phyloP scores from a whole-genome alignment of 2,113 vertebrate genomes.

The Sorex araneus region DNA sequence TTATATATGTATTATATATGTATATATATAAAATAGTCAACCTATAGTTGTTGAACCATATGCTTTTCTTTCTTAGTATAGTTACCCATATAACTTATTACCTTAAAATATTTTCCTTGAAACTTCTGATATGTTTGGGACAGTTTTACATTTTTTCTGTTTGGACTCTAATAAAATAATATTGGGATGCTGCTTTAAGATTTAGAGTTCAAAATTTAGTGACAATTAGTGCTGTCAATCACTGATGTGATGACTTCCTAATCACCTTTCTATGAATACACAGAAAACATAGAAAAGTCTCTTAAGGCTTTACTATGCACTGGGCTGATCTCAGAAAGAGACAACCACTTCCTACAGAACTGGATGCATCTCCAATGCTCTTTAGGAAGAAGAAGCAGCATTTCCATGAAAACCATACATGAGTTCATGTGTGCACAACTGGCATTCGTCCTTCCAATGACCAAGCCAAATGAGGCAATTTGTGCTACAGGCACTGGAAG shows the following conservation, averaged over 20 bases:
- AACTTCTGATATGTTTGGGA: conserved; percentile 46
- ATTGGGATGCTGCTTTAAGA: conserved; percentile 30
- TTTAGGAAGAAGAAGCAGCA: conserved; percentile 25
- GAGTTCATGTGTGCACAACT: conserved; percentile 29
- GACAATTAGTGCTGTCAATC: neutral
- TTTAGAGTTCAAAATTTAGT: conserved; percentile 18
- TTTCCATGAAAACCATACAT: conserved; percentile 72
- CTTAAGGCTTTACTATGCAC: conserved; percentile 34
- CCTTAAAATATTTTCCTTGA: conserved; percentile 61
- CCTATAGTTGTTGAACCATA: neutral
- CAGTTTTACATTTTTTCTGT: conserved; percentile 62
- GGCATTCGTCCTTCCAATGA: conserved; percentile 37
- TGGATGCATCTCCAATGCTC: neutral
- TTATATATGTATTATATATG: too few relatives aligned
- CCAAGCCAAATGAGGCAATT: conserved; percentile 67
- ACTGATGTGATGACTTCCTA: neutral
- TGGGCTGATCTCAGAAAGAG: conserved; percentile 52
- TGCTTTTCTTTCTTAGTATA: conserved; percentile 35
- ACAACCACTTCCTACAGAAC: neutral
- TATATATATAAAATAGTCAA: too few relatives aligned
- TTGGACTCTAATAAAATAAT: conserved; percentile 52
- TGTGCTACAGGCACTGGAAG: conserved; percentile 43
- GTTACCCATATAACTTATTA: conserved; percentile 65
- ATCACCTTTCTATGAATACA: neutral
- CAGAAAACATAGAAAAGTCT: neutral